Evolutionary conservation across 2,888 invertebrate species (phyloP), one percentile per base, ranked within the genome.

Genomic region (Theretra japonica): DNA sequence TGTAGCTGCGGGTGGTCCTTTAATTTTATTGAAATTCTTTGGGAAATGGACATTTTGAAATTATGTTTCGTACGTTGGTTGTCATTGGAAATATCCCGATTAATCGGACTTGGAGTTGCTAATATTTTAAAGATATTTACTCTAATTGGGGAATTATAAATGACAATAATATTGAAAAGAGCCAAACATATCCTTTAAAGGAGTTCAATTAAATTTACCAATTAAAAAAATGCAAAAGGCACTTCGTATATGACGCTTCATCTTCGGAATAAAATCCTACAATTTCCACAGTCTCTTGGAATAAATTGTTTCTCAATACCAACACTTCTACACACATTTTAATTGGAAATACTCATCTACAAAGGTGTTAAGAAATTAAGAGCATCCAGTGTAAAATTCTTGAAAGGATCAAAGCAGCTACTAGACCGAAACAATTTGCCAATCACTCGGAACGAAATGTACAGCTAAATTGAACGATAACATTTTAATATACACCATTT

Each of bases 401-500:
- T 48, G 41, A 48, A 65, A 65, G 65, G 48, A 48, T 65, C 65
- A 65, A 65, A 65, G 65, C 23, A 65, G 17, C 23, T 65, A 48
- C 65, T 48, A 17, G 65, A 65, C 25, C 17, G 65, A 48, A 65
- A 21, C 2, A 48, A 65, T 65, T 65, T 65, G 48, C 65, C 65
- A 65, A 48, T 48, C 48, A 65, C 17, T 65, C 48, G 48, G 25
- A 48, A 65, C 21, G 41, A 48, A 41, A 65, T 41, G 48, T 48
- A 48, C 23, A 25, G 58, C 11, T 23, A 23, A 65, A 65, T 65
- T 65, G 41, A 48, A 48, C 5, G 5, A 65, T 48, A 23, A 23
- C 23, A 65, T 17, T 23, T 41, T n/a, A 23, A n/a, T 57, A 21
- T 4, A 11, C 23, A 1, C 21, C 11, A 7, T 57, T 57, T 57